Conservation (phyloP, 2,888 invertebrate genomes). For the Tenthredo livida region DNA sequence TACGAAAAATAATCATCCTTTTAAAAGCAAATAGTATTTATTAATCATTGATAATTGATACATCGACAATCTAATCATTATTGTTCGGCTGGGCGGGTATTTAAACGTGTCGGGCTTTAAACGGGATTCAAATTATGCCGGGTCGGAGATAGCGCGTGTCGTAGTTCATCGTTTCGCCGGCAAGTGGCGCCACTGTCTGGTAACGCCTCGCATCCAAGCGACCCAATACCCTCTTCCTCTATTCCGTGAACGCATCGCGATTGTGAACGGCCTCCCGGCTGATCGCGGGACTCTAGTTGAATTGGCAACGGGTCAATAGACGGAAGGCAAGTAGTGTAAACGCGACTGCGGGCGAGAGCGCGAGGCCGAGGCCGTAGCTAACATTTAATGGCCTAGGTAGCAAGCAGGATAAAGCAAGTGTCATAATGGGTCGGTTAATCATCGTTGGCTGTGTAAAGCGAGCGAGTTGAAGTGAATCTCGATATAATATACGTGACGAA, state of each 20-base stretch:
- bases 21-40: neutral
- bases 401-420: slow-evolving; percentile 21
- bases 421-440: slow-evolving; percentile 31
- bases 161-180: neutral
- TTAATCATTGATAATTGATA: neutral
- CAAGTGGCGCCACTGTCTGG: neutral
- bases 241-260: slow-evolving; percentile 30
- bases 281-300: slow-evolving; percentile 46
- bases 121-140: neutral
- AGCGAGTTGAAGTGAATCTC: slow-evolving; percentile 28
- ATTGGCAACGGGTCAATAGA: slow-evolving; percentile 72
- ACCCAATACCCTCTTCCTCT: neutral
- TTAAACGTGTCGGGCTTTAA: neutral
- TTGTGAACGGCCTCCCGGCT: slow-evolving; percentile 15
- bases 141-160: neutral
- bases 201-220: neutral
- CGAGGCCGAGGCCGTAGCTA: slow-evolving; percentile 14
- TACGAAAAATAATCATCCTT: neutral
- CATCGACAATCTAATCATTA: neutral
- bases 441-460: neutral
- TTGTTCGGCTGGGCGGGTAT: neutral
- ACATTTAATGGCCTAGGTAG: neutral
- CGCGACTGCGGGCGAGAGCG: neutral
- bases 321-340: slow-evolving; percentile 53
- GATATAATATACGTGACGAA: neutral